Conservation (phyloP, 2,888 invertebrate species). For the Noctua pronuba region DNA sequence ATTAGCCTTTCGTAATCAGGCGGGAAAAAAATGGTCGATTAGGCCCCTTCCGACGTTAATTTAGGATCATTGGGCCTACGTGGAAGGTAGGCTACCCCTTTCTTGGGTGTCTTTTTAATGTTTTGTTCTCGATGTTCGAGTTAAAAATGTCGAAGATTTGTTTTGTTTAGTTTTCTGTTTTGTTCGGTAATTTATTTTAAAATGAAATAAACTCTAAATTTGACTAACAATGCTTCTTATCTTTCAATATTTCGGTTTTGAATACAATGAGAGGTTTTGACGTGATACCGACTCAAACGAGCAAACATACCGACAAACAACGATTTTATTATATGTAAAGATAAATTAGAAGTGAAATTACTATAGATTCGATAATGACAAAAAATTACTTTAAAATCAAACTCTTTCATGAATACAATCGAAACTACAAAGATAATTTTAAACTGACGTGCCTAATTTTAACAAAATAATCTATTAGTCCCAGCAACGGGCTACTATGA, state of each 20-base stretch:
- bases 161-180: slow-evolving; percentile 31
- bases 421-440: background rate
- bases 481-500: background rate
- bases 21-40: slow-evolving; percentile 90
- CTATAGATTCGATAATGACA: background rate
- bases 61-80: slow-evolving; percentile 88
- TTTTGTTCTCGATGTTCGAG: slow-evolving; percentile 76
- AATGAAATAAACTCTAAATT: no score
- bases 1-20: slow-evolving; percentile 90
- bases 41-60: slow-evolving; percentile 87
- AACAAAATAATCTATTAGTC: background rate
- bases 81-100: slow-evolving; percentile 75
- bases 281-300: no score
- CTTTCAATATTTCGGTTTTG: no score
- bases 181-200: slow-evolving; percentile 10
- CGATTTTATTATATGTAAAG: no score
- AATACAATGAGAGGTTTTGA: no score
- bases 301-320: no score
- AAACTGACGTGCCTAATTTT: background rate
- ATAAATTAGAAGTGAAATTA: background rate
- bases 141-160: slow-evolving; percentile 71
- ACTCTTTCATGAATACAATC: background rate
- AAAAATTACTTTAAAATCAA: background rate
- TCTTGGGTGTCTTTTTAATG: slow-evolving; percentile 80
- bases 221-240: no score